A percentile compares a stretch with the other conserved stretches of the same genome.
phyloP scores from a whole-genome alignment of 2,113 vertebrate genomes.

The Condylura cristata region DNA sequence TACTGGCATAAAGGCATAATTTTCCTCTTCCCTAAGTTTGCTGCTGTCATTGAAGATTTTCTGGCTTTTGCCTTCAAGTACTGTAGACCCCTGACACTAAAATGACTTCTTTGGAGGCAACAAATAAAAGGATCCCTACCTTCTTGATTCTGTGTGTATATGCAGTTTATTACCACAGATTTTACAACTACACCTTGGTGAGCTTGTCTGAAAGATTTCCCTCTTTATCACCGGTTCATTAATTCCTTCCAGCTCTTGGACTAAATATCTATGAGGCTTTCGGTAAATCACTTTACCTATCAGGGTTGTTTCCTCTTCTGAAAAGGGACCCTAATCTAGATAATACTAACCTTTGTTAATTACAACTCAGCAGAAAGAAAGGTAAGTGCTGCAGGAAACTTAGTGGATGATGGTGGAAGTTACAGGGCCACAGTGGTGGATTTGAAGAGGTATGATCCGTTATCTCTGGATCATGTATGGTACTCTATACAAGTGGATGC shows the following conservation, averaged over 20 bases:
- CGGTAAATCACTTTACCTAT: not conserved
- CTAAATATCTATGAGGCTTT: not conserved
- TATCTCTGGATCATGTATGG: too few relatives aligned
- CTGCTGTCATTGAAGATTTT: not conserved
- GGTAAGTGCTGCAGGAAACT: not conserved
- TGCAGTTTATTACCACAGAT: not conserved
- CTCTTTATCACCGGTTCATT: not conserved
- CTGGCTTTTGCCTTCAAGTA: not conserved
- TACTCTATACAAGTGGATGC: too few relatives aligned
- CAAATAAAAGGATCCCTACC: not conserved
- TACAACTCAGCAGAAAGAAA: conserved; percentile 6
- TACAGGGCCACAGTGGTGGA: too few relatives aligned
- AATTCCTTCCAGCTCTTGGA: not conserved
- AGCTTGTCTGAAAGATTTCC: not conserved
- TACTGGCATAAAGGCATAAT: not conserved
- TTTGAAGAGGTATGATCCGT: too few relatives aligned
- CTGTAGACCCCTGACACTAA: not conserved
- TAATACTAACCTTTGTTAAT: not conserved
- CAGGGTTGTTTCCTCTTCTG: not conserved
- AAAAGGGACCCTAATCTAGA: not conserved
- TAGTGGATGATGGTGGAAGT: too few relatives aligned
- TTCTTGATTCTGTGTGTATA: not conserved
- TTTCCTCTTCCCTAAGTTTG: not conserved
- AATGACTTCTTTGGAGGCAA: not conserved
- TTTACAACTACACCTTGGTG: not conserved